Conservation (phyloP, 2,113 vertebrate genomes). For the Callocephalon fimbriatum region DNA sequence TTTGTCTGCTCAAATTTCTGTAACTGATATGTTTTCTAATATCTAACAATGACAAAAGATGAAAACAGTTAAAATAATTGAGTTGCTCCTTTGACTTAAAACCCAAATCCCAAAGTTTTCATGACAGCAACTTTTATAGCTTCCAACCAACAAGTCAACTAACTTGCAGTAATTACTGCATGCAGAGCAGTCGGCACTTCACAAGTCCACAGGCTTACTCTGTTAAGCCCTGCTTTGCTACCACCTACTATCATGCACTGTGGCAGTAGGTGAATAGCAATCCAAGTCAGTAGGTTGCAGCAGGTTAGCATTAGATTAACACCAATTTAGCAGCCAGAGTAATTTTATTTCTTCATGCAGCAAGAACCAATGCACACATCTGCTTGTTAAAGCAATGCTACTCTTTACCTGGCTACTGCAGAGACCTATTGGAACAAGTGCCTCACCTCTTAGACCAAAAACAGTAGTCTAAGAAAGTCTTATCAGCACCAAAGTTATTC, state of each 20-base stretch:
- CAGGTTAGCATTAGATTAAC: background rate
- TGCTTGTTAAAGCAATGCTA: rapidly evolving
- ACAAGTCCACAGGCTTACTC: background rate
- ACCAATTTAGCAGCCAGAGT: background rate
- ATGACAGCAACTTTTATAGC: background rate
- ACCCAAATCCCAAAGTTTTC: background rate
- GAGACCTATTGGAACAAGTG: rapidly evolving
- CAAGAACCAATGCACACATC: background rate
- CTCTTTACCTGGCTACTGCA: background rate
- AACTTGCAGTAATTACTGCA: background rate
- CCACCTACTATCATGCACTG: background rate
- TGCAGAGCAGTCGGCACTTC: background rate
- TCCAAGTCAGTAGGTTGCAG: background rate
- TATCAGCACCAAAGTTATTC: background rate
- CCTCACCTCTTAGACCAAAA: background rate
- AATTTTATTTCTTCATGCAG: background rate
- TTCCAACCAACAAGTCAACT: background rate
- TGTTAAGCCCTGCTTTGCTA: background rate
- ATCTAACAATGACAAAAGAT: background rate
- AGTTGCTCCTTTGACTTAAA: background rate
- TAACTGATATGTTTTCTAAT: background rate
- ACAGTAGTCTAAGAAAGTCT: background rate
- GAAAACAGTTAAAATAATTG: background rate
- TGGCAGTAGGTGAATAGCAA: background rate
- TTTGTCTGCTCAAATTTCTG: background rate